Base-by-base conservation (phyloP, 2,797 vertebrate genomes). In the Sphenopsis melanotis region DNA sequence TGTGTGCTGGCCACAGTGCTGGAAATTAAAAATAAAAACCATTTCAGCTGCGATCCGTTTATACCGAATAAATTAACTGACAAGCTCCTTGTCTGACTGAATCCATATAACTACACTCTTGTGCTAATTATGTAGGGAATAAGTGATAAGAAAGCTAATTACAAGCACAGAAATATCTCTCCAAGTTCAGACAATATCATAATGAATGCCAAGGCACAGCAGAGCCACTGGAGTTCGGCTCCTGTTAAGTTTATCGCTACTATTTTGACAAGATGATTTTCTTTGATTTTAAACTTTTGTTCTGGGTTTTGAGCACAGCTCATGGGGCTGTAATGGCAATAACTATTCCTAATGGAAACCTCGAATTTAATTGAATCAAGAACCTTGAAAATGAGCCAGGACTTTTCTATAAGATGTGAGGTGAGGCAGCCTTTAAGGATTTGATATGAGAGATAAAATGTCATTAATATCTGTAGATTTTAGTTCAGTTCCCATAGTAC, bases 81-180 rank as follows among this genome's bases (percentile, higher is more conserved):
- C 83, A 91, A 93, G 74, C 59, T 95, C 55, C 41, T 80, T 89
- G 65, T 95, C 74, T 95, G 76, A 42, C 64, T 83, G 47, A 87
- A 86, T 64, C 74, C 86, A 83, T 90, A 72, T n/a, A 90, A 84
- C 65, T 78, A 60, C 55, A 53, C 60, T 77, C 74, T 87, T 87
- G 80, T 87, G 90, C 87, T 96, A 97, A 97, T 96, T 94, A 95
- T 79, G 74, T 82, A 87, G 94, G 95, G 90, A 93, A 74, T 87
- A 94, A 91, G 81, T 76, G 89, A 93, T 96, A 96, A 94, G 90
- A 77, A 92, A 94, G 94, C 88, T 94, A 96, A 96, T 97, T 96
- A 95, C 93, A 95, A 95, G 94, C 61, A 71, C 69, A 94, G 85
- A 96, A 96, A 93, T 93, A 81, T 89, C 82, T 94, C 83, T 94